phyloP scores from a whole-genome alignment of 2,113 vertebrate species.

The Willisornis vidua region DNA sequence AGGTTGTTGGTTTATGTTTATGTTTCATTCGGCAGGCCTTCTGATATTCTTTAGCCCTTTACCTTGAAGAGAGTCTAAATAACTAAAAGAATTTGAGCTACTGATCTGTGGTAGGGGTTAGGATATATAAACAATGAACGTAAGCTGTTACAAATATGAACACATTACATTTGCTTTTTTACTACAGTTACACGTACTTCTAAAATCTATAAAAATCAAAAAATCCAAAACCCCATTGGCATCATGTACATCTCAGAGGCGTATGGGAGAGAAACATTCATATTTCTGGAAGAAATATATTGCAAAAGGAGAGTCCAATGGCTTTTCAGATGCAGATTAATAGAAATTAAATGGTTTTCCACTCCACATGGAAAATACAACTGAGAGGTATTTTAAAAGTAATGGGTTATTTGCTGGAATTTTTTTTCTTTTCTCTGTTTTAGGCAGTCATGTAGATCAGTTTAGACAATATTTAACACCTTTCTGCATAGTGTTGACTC shows the following conservation, averaged over 20 bases:
- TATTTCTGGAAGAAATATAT: neutral
- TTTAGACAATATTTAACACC: neutral
- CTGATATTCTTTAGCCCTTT: no score
- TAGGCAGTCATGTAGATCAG: neutral
- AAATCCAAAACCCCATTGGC: no score
- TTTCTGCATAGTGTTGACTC: neutral
- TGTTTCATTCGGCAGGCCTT: no score
- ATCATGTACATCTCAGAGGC: neutral
- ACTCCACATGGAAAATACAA: neutral
- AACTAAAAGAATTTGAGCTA: no score
- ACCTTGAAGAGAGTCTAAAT: no score
- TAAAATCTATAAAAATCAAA: no score
- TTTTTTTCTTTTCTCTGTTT: neutral
- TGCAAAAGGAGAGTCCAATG: neutral
- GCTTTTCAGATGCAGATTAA: neutral
- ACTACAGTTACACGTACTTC: no score
- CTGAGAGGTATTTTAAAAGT: neutral
- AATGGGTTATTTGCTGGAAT: neutral
- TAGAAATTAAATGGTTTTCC: neutral
- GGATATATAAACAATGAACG: no score
- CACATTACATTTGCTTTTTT: no score
- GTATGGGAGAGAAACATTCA: neutral
- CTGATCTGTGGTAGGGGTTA: no score
- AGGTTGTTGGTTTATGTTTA: no score
- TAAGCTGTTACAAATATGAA: no score